A percentile compares a stretch with the other conserved stretches of the same genome.
Conservation (phyloP, 2,113 vertebrate species). For the Labrus mixtus region DNA sequence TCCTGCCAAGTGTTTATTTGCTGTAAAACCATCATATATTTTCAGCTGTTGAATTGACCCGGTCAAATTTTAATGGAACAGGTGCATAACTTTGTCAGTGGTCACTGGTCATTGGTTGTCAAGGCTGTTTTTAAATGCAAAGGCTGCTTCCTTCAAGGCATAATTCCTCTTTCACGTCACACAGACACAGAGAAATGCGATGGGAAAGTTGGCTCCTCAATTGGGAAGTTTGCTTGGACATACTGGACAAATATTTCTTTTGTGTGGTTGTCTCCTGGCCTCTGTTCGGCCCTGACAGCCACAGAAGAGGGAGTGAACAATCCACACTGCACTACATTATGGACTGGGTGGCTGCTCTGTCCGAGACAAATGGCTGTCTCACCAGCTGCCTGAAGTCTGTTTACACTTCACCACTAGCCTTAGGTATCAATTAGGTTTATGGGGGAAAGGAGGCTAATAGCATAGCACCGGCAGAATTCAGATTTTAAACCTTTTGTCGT, state of each 20-base stretch:
- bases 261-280: conserved; percentile 78
- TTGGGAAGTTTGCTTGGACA: conserved; percentile 81
- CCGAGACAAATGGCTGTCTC: conserved; percentile 64
- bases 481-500: conserved; percentile 62
- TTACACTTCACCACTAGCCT: conserved; percentile 65
- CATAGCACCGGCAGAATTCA: conserved; percentile 45
- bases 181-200: conserved; percentile 58
- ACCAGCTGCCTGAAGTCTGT: conserved; percentile 73
- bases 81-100: conserved; percentile 49
- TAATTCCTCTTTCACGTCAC: conserved; percentile 58
- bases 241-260: conserved; percentile 86
- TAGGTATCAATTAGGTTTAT: conserved; percentile 78
- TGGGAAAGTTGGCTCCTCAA: conserved; percentile 84
- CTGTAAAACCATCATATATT: conserved; percentile 26
- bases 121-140: conserved; percentile 28
- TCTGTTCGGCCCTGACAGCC: conserved; percentile 76
- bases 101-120: conserved; percentile 36
- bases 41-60: conserved; percentile 7
- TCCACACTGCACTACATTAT: conserved; percentile 63
- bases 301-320: conserved; percentile 64
- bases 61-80: conserved; percentile 34
- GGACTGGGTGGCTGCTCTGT: conserved; percentile 59
- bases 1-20: conserved; percentile 36
- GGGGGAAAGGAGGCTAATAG: conserved; percentile 39
- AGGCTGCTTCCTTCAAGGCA: conserved; percentile 61